Evolutionary conservation across 1,140 invertebrate genomes (phyloP), one percentile per base, ranked within the genome.

Genomic region (Drosophila guanche): DNA sequence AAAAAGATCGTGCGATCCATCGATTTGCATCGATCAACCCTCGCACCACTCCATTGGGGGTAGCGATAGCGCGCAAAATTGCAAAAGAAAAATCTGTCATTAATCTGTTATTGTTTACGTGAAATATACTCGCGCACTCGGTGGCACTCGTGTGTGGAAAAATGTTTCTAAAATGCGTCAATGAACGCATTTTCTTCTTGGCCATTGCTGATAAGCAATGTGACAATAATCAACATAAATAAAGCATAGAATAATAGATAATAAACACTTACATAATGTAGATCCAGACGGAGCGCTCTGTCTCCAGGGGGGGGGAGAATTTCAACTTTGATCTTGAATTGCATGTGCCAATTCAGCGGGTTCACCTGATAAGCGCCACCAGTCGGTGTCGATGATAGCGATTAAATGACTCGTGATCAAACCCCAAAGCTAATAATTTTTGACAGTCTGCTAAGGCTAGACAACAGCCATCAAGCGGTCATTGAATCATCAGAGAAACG

Each of bases 21-120:
- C 10, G 8, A 37, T 12, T 20, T 61, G 16, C 56, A 55, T 72
- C 41, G 63, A 77, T 70, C 69, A 65, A 72, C 58, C 54, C 75
- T 73, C 80, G 67, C 41, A 7, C 47, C 29, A 57, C 73, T 71
- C 67, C 57, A 50, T 37, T 55, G 70, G 83, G 81, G 83, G 84
- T 47, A 33, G 56, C 53, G 80, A 85, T 85, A 86, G 46, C 71
- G 63, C 16, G 16, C 16, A 20, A 76, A 70, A 46, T 61, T 53
- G 55, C 56, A 61, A 74, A 86, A 70, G 73, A 61, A 81, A 88
- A 75, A 75, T 58, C 78, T 70, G 5, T 5, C 43, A 55, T 67
- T 63, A 88, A 88, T 83, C 54, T 86, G 83, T 83, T 75, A 83
- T 83, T 86, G 83, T 86, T 86, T 88, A 88, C 84, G 74, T 60